Evolutionary conservation across 92 coral and sea anemone species (phyloP), one percentile per base, ranked within the genome.

Genomic region (Palythoa caribaeorum): DNA sequence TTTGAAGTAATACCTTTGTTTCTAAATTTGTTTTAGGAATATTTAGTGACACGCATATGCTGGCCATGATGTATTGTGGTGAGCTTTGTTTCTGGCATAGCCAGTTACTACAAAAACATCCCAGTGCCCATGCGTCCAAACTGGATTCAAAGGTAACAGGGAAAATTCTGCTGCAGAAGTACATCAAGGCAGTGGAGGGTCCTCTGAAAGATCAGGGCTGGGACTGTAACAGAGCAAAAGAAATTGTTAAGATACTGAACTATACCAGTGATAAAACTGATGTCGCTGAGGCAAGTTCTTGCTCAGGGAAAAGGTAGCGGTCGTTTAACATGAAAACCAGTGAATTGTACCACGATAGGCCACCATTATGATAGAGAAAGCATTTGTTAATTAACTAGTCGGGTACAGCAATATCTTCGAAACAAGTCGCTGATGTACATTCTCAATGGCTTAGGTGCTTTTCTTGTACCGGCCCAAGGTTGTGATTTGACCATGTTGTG

Each of bases 21-120:
- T 71, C 20, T 16, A 17, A 5, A n/a, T 39, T 53, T 15, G 36
- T 36, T 60, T 13, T 52, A 94, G 96, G 96, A 37, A 87, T 94
- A 48, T 94, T 90, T 54, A 94, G 95, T 73, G 95, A 94, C 73
- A 94, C 95, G 1, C 96, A 94, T 55, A 86, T 94, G 76, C 87
- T 94, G 37, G 95, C 93, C 15, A 40, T 94, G 38, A 94, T 94
- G 96, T 94, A 94, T 16, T 92, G 92, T 44, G 96, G 96, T 0
- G 95, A 94, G 62, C 80, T 94, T 54, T 94, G 94, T 54, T 83
- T 73, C 63, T 94, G 96, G 96, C 89, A 92, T 53, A 87, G 90
- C 92, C 85, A 76, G 84, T 71, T 88, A 20, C 36, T 37, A 15
- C 65, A 78, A 20, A 53, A 44, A 17, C 72, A 12, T 66, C 81